Evolutionary conservation across 1,140 invertebrate genomes (phyloP), one percentile per base, ranked within the genome.

Genomic region (Spodoptera litura): DNA sequence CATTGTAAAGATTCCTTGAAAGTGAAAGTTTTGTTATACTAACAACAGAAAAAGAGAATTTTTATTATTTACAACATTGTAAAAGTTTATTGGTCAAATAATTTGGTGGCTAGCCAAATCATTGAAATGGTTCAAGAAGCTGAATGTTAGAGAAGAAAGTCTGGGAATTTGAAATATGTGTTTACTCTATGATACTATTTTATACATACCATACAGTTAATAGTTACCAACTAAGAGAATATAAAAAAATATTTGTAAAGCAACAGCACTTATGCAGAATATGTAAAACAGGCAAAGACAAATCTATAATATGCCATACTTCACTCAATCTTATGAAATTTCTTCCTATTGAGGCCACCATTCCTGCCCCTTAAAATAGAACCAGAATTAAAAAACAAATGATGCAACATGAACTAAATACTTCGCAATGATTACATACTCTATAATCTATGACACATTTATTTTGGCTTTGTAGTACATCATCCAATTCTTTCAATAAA

Each of bases 11-110:
- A 35, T 15, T 12, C 44, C 25, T 52, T 59, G 13, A 31, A 62
- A 53, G 49, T 44, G 73, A 75, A 64, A 75, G 73, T 64, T 5
- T 70, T 51, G 70, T 51, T 44, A 61, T 12, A 61, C 13, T 2
- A 70, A 6, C 3, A 53, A 20, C 12, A 52, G 10, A 52, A 13
- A 25, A 35, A 61, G 44, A 52, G 20, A 51, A 49, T 75, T 75
- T 44, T 75, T 62, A 62, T 62, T 75, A 52, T 62, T 75, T 73
- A 73, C 71, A 44, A 51, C 35, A 73, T 49, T 73, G 71, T 59
- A 44, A 49, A 73, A 49, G 25, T 25, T 49, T 25, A 20, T 58
- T 5, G 55, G n/a, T 5, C 58, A 73, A 73, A 59, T 59, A n/a
- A 13, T 61, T 73, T 73, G 71, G 56, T 73, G 56, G 59, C 38